Conservation (phyloP, 2,113 vertebrate genomes). For the Anarrhichthys ocellatus region DNA sequence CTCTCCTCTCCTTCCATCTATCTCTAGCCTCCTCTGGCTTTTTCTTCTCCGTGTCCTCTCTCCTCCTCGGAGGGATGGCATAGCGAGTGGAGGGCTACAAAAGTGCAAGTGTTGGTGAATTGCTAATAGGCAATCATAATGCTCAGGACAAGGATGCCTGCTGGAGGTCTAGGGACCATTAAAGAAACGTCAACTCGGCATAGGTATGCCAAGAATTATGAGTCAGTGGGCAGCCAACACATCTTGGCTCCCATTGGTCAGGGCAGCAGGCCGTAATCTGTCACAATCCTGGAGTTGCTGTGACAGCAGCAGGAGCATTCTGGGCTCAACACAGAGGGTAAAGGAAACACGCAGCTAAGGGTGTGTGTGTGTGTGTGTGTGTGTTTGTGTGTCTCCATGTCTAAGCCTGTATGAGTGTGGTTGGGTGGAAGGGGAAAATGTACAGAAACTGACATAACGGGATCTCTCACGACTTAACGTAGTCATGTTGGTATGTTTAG, state of each 20-base stretch:
- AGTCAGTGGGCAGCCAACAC: constrained; percentile 82
- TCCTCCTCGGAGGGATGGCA: constrained; percentile 56
- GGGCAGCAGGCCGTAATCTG: constrained; percentile 82
- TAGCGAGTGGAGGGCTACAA: constrained; percentile 55
- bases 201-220: constrained; percentile 85
- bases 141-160: constrained; percentile 76
- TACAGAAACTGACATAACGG: neutral
- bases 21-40: constrained; percentile 49
- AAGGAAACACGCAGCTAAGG: constrained; percentile 63
- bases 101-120: constrained; percentile 84
- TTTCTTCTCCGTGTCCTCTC: constrained; percentile 40
- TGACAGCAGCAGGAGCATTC: constrained; percentile 83
- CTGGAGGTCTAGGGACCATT: constrained; percentile 83
- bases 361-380: constrained; percentile 18
- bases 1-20: constrained; percentile 42
- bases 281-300: constrained; percentile 82
- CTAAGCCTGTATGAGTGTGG: constrained; percentile 8
- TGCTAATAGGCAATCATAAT: constrained; percentile 86
- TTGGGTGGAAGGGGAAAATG: neutral
- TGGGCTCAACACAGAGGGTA: constrained; percentile 72
- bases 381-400: neutral
- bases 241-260: constrained; percentile 80
- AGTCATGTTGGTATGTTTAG: constrained; percentile 5
- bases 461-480: constrained; percentile 1
- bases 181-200: constrained; percentile 85